These are phyloP conservation scores for Anthopleura xanthogrammica DNA, from an alignment of 92 coral and sea anemone species.

Conservation along the genomic window DNA sequence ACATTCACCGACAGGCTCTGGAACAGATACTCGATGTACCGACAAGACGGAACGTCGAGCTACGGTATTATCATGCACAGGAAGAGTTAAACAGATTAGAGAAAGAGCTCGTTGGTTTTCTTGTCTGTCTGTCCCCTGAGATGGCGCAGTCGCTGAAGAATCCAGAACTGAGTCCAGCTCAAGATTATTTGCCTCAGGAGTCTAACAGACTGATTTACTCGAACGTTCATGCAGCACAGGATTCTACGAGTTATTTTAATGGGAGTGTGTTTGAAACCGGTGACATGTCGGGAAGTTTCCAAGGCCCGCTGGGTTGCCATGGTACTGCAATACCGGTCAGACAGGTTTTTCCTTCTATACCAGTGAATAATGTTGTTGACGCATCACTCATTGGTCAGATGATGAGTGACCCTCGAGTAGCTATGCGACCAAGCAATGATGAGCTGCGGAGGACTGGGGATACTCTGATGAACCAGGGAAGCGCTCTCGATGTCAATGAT, in stretches of 20 bases:
- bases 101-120: constrained; percentile 58
- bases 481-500: background rate
- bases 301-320: background rate
- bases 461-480: background rate
- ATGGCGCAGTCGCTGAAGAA: constrained; percentile 58
- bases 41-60: constrained; percentile 84
- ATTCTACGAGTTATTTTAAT: background rate
- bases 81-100: constrained; percentile 70
- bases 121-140: constrained; percentile 44
- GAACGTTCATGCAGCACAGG: background rate
- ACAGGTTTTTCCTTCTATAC: background rate
- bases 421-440: background rate
- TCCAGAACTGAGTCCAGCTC: constrained; percentile 1
- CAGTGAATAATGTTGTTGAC: background rate
- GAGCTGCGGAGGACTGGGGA: background rate
- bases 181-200: background rate
- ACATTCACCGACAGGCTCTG: constrained; percentile 66
- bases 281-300: constrained; percentile 3
- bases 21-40: constrained; percentile 61
- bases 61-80: constrained; percentile 80
- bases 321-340: background rate
- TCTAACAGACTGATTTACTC: background rate
- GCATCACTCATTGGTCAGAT: background rate
- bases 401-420: constrained; percentile 4
- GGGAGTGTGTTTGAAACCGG: background rate